A percentile compares a stretch with the other conserved stretches of the same genome.
These are phyloP conservation scores for Boloria selene DNA, from an alignment of 2,888 invertebrate genomes.

Conservation along the genomic window DNA sequence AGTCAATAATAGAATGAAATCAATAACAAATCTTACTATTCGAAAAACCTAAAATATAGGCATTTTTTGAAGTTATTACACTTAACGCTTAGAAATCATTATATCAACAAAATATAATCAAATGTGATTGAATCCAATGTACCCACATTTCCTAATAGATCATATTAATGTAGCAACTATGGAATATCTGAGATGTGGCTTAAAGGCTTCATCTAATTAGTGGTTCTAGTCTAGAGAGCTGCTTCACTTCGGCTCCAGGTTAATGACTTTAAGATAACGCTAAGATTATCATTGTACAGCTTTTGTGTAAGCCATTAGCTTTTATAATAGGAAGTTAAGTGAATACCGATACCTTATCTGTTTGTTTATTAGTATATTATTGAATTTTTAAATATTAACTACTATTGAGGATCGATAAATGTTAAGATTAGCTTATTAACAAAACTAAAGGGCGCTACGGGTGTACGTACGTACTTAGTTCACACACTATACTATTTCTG, in stretches of 20 bases:
- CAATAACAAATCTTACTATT: too few relatives aligned
- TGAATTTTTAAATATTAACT: too few relatives aligned
- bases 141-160: not conserved
- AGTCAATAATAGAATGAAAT: too few relatives aligned
- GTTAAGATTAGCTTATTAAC: not conserved
- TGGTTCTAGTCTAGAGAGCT: slow-evolving; percentile 19
- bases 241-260: slow-evolving; percentile 15
- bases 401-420: not conserved
- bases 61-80: too few relatives aligned
- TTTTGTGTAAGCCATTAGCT: slow-evolving; percentile 14
- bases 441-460: too few relatives aligned
- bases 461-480: too few relatives aligned
- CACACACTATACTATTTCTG: too few relatives aligned
- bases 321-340: slow-evolving; percentile 8
- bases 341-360: not conserved
- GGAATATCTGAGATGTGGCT: slow-evolving; percentile 7
- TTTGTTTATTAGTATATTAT: too few relatives aligned
- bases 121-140: too few relatives aligned
- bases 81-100: not conserved
- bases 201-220: slow-evolving; percentile 35
- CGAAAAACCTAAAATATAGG: too few relatives aligned
- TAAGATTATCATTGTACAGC: slow-evolving; percentile 11
- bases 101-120: too few relatives aligned
- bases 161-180: not conserved
- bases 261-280: slow-evolving; percentile 24